Evolutionary conservation across 2,888 invertebrate species (phyloP).

Genomic region (Andrena dorsata): DNA sequence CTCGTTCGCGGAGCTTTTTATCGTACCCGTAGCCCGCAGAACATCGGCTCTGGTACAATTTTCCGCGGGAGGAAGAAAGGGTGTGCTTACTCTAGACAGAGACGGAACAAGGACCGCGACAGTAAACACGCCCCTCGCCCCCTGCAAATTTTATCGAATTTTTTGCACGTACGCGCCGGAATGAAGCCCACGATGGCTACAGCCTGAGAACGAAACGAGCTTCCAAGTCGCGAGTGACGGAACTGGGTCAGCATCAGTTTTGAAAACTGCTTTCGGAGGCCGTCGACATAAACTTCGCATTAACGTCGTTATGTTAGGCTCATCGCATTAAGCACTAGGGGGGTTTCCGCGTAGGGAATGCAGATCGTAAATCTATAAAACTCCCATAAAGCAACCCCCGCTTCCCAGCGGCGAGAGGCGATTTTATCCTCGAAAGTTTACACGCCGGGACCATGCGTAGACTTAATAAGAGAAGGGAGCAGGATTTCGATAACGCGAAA

Average conservation of each 20-base stretch:
- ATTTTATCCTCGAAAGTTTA: not conserved
- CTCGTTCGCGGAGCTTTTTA: not conserved
- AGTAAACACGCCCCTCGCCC: not conserved
- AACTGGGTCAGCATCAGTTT: conserved; percentile 59
- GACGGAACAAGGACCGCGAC: conserved; percentile 1
- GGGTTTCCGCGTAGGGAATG: not conserved
- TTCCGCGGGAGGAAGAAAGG: not conserved
- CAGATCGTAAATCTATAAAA: conserved; percentile 10
- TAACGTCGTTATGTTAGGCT: conserved; percentile 26
- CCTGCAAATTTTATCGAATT: conserved; percentile 20
- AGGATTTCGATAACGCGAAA: too few species aligned
- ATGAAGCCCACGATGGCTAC: conserved; percentile 12
- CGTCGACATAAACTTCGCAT: conserved; percentile 34
- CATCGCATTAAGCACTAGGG: conserved; percentile 19
- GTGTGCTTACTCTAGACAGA: conserved; percentile 1
- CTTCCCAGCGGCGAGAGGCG: not conserved
- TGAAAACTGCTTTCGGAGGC: conserved; percentile 42
- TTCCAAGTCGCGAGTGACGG: conserved; percentile 26
- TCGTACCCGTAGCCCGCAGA: too few species aligned
- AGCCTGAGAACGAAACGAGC: conserved; percentile 44
- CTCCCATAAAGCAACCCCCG: conserved; percentile 1
- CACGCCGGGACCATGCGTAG: too few species aligned
- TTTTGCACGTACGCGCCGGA: conserved; percentile 22
- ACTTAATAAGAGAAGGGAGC: too few species aligned
- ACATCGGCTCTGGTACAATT: not conserved